Percentiles rank a stretch among this genome's conserved stretches.
Conservation (phyloP, 2,113 vertebrate species). For the Suricata suricatta region DNA sequence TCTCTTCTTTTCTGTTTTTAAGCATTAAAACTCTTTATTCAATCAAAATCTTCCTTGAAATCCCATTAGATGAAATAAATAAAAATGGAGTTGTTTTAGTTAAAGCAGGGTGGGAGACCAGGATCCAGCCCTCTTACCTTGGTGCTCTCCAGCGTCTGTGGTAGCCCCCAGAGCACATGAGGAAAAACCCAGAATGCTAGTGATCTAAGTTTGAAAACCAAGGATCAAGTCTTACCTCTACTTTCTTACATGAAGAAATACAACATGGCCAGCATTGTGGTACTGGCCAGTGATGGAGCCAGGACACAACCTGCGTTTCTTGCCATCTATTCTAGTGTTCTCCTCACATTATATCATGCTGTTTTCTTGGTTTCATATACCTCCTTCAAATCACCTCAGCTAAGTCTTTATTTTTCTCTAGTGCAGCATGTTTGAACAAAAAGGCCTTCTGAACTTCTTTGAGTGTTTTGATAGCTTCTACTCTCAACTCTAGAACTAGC, state of each 20-base stretch:
- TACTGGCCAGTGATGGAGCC: too few species aligned
- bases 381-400: background rate
- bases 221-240: background rate
- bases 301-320: background rate
- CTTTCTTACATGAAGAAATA: background rate
- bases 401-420: background rate
- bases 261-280: background rate
- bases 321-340: too few species aligned
- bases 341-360: background rate
- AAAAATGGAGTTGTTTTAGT: background rate
- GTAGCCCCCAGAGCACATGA: background rate
- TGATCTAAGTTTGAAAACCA: background rate
- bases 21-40: conserved; percentile 39
- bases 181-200: background rate
- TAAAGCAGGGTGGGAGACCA: background rate
- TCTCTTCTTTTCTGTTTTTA: background rate
- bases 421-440: background rate
- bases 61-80: conserved; percentile 29
- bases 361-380: background rate
- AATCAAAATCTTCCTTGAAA: conserved; percentile 47
- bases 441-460: background rate
- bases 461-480: background rate
- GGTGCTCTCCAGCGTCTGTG: background rate
- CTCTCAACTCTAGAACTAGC: background rate
- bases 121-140: background rate